Conservation (phyloP, 2,113 vertebrate species). For the Phylloscopus trochiloides region DNA sequence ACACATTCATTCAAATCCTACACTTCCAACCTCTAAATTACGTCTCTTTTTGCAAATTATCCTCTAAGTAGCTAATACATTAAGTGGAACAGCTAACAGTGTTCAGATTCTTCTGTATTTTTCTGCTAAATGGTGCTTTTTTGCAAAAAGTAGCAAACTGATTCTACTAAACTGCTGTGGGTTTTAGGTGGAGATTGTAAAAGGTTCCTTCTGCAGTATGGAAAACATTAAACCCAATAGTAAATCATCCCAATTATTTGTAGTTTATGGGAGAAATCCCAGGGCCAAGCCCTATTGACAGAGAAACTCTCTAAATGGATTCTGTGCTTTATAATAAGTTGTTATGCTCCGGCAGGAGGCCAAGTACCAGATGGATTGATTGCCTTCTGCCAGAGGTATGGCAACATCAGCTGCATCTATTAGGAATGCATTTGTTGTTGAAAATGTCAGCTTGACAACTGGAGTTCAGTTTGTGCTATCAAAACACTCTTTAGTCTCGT, state of each 20-base stretch:
- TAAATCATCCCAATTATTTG: slow-evolving; percentile 13
- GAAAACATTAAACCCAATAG: not conserved
- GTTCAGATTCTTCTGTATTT: not conserved
- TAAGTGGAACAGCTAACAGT: not conserved
- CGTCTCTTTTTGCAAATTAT: not conserved
- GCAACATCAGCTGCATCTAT: slow-evolving; percentile 34
- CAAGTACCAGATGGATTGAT: slow-evolving; percentile 44
- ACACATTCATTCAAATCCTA: not conserved
- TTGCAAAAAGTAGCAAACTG: not conserved
- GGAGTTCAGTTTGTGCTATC: slow-evolving; percentile 37
- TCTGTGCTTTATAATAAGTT: slow-evolving; percentile 27
- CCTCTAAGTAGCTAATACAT: not conserved
- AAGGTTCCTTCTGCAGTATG: not conserved
- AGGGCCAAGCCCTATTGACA: not conserved
- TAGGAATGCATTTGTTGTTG: slow-evolving; percentile 25
- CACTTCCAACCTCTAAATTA: not conserved
- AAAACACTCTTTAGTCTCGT: not conserved
- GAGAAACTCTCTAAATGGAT: slow-evolving; percentile 28
- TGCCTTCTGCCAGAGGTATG: slow-evolving; percentile 48
- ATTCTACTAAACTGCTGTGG: not conserved
- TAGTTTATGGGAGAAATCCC: not conserved
- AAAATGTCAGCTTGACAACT: slow-evolving; percentile 7
- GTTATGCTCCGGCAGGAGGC: slow-evolving; percentile 38
- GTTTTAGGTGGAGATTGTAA: not conserved
- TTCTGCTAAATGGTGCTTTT: not conserved